These are phyloP conservation scores for Sylvicola fuscatus DNA, from an alignment of 2,888 invertebrate genomes.

Conservation along the genomic window DNA sequence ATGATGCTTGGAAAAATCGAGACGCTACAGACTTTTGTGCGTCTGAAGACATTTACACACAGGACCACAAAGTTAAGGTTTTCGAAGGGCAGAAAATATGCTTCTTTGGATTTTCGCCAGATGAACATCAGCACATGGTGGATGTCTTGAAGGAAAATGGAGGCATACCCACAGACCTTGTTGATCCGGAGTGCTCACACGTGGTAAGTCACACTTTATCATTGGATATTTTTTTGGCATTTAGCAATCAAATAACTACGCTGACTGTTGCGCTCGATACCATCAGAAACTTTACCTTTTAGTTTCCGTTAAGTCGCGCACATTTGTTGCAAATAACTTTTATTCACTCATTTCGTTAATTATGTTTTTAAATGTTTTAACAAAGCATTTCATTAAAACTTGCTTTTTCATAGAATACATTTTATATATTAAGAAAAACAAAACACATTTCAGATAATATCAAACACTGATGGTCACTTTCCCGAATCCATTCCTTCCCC, in stretches of 20 bases:
- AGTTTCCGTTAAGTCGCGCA: too few species aligned
- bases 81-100: conserved; percentile 74
- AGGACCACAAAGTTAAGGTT: conserved; percentile 58
- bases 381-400: conserved; percentile 3
- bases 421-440: too few species aligned
- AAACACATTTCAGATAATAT: conserved; percentile 20
- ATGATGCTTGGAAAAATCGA: conserved; percentile 66
- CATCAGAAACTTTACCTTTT: too few species aligned
- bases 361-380: conserved; percentile 3
- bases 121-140: conserved; percentile 82
- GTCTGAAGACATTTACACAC: conserved; percentile 43
- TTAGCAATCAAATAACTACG: too few species aligned
- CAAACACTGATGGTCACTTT: conserved; percentile 25
- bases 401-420: conserved; percentile 7
- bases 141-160: conserved; percentile 75
- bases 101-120: conserved; percentile 76
- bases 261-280: too few species aligned
- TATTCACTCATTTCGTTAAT: neutral
- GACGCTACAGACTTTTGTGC: conserved; percentile 48
- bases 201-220: conserved; percentile 47
- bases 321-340: too few species aligned
- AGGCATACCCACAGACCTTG: conserved; percentile 53
- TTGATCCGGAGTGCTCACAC: conserved; percentile 75
- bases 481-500: conserved; percentile 16
- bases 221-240: too few species aligned